phyloP scores from a whole-genome alignment of 1,140 invertebrate species.

The Centruroides vittatus region DNA sequence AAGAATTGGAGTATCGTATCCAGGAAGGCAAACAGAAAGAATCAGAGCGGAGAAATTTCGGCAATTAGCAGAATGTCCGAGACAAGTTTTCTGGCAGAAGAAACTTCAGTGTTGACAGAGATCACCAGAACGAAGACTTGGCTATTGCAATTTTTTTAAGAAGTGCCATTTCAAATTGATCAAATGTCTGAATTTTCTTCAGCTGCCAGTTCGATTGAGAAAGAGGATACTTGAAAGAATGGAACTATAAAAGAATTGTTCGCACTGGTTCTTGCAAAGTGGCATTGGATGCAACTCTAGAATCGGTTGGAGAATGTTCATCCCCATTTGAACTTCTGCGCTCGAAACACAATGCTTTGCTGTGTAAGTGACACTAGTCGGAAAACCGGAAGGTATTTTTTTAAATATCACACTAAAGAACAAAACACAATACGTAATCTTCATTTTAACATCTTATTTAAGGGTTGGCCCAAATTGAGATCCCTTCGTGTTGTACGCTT shows the following conservation, averaged over 20 bases:
- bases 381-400: background rate
- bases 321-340: background rate
- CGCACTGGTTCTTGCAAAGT: too few relatives aligned
- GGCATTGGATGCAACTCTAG: background rate
- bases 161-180: background rate
- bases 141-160: background rate
- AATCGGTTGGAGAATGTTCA: background rate
- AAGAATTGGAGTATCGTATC: too few relatives aligned
- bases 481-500: too few relatives aligned
- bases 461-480: too few relatives aligned
- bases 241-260: too few relatives aligned
- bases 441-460: too few relatives aligned
- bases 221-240: too few relatives aligned
- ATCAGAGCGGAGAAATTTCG: too few relatives aligned
- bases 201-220: background rate
- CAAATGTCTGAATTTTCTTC: background rate
- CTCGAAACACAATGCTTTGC: background rate
- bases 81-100: background rate
- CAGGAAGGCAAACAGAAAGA: too few relatives aligned
- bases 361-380: background rate
- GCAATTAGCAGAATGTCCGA: too few relatives aligned
- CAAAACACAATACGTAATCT: too few relatives aligned
- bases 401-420: too few relatives aligned
- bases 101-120: background rate
- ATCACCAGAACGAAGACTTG: background rate